Conservation (phyloP, 2,888 invertebrate species). For the Drosophila acutilabella region DNA sequence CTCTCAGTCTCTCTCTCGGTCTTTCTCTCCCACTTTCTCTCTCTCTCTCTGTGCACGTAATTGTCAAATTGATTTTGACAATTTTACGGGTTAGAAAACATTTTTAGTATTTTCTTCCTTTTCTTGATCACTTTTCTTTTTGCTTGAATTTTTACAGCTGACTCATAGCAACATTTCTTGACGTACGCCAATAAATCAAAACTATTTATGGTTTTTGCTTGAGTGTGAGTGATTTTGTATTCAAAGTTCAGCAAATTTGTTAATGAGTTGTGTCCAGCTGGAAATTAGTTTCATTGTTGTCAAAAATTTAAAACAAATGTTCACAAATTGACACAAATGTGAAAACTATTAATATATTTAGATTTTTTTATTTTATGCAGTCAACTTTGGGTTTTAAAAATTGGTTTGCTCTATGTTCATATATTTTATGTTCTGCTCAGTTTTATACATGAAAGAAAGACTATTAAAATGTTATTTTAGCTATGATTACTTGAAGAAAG, state of each 20-base stretch:
- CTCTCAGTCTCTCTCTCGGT: neutral
- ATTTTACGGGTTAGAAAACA: constrained; percentile 33
- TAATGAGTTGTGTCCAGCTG: constrained; percentile 52
- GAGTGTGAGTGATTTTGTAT: constrained; percentile 17
- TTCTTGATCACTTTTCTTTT: constrained; percentile 24
- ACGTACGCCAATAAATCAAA: constrained; percentile 47
- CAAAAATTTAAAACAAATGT: constrained; percentile 39
- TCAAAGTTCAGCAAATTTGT: constrained; percentile 37
- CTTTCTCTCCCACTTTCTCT: neutral
- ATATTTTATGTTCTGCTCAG: too few relatives aligned
- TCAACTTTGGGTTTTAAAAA: too few relatives aligned
- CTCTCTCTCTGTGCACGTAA: neutral
- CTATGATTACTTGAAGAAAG: too few relatives aligned
- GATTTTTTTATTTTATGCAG: neutral
- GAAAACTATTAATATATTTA: neutral
- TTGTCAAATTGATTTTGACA: constrained; percentile 51
- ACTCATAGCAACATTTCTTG: constrained; percentile 48
- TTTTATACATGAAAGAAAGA: too few relatives aligned
- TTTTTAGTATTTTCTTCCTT: constrained; percentile 21
- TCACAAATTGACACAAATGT: constrained; percentile 42
- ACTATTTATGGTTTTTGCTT: constrained; percentile 18
- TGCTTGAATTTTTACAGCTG: constrained; percentile 46
- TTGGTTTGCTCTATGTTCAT: too few relatives aligned
- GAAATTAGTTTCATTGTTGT: constrained; percentile 35
- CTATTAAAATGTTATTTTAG: too few relatives aligned